phyloP scores from a whole-genome alignment of 2,888 invertebrate species.

The Spodoptera exigua region DNA sequence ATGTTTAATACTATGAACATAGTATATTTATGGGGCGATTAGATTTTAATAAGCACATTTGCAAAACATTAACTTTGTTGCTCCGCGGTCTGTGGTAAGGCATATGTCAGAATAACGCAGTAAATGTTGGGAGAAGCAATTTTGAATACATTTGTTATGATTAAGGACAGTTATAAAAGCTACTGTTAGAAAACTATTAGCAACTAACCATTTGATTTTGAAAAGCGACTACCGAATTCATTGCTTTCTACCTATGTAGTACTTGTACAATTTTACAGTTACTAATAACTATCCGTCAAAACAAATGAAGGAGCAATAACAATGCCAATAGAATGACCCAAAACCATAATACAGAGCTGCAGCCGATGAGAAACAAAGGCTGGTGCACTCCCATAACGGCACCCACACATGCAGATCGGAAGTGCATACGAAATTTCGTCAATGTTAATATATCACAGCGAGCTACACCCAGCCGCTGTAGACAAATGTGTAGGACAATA shows the following conservation, averaged over 20 bases:
- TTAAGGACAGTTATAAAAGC: constrained; percentile 2
- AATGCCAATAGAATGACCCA: background rate
- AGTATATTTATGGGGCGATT: constrained; percentile 26
- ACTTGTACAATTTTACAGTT: too few species aligned
- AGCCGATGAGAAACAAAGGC: constrained; percentile 41
- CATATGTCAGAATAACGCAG: constrained; percentile 1
- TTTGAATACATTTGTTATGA: background rate
- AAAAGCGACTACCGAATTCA: too few species aligned
- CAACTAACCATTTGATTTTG: too few species aligned
- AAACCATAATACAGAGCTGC: constrained; percentile 4
- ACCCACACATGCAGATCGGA: constrained; percentile 57
- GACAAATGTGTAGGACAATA: constrained; percentile 57
- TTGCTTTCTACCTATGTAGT: too few species aligned
- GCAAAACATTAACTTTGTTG: constrained; percentile 24
- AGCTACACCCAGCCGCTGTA: constrained; percentile 55
- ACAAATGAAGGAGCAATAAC: background rate
- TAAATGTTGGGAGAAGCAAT: constrained; percentile 1
- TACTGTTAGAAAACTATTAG: too few species aligned
- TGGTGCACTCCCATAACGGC: constrained; percentile 48
- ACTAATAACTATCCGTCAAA: background rate
- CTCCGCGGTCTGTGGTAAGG: constrained; percentile 3
- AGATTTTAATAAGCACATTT: constrained; percentile 27
- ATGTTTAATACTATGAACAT: constrained; percentile 21
- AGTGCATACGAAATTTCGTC: constrained; percentile 52
- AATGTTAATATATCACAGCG: constrained; percentile 52